Percentiles rank a stretch among this genome's conserved stretches.
Conservation (phyloP, 2,888 invertebrate species). For the Cyaniris semiargus region DNA sequence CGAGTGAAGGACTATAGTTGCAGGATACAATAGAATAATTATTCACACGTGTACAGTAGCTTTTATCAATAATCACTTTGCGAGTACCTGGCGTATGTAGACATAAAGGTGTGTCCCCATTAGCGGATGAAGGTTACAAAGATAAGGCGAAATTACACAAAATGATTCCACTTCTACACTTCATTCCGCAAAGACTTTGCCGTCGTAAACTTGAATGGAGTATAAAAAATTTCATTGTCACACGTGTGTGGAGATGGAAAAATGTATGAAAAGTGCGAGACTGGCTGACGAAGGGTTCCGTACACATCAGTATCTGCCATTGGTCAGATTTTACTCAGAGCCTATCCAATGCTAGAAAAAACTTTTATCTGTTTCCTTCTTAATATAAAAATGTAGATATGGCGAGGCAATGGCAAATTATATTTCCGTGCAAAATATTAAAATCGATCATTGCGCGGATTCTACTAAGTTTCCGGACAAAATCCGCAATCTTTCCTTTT, state of each 20-base stretch:
- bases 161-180: background rate
- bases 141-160: background rate
- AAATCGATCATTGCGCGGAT: too few species aligned
- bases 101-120: conserved; percentile 10
- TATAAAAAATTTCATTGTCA: background rate
- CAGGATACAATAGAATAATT: background rate
- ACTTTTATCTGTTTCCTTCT: too few species aligned
- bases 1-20: background rate
- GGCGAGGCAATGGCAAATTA: too few species aligned
- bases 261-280: background rate
- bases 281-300: background rate
- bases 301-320: background rate
- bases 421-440: too few species aligned
- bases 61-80: conserved; percentile 5
- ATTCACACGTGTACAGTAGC: background rate
- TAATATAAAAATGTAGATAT: too few species aligned
- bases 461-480: too few species aligned
- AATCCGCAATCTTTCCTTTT: too few species aligned
- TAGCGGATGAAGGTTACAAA: conserved; percentile 7
- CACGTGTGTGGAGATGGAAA: background rate
- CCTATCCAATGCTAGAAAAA: too few species aligned
- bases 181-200: background rate
- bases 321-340: too few species aligned
- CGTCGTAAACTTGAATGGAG: background rate
- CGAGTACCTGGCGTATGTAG: background rate